A percentile compares a stretch with the other conserved stretches of the same genome.
Conservation (phyloP, 2,888 invertebrate genomes). For the Ormyrus nitidulus region DNA sequence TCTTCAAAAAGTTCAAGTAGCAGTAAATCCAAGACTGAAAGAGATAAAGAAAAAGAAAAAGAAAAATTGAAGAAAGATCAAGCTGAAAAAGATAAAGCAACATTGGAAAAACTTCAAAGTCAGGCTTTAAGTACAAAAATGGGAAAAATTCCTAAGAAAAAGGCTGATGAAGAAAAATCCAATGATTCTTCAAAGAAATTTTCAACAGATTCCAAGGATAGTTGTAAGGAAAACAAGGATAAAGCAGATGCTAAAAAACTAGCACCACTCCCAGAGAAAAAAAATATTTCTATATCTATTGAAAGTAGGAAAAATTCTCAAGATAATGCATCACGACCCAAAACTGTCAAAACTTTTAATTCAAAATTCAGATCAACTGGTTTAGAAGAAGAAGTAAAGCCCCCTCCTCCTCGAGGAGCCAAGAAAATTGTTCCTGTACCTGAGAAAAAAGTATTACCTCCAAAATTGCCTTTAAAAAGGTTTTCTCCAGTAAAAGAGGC, state of each 20-base stretch:
- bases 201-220: slow-evolving; percentile 71
- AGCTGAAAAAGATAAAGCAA: slow-evolving; percentile 83
- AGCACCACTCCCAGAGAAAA: slow-evolving; percentile 76
- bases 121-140: slow-evolving; percentile 83
- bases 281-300: slow-evolving; percentile 88
- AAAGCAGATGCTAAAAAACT: slow-evolving; percentile 73
- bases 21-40: slow-evolving; percentile 66
- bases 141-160: slow-evolving; percentile 87
- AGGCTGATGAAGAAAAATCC: slow-evolving; percentile 75
- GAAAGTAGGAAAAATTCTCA: slow-evolving; percentile 83
- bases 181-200: slow-evolving; percentile 66
- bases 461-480: slow-evolving; percentile 76
- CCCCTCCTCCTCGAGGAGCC: slow-evolving; percentile 86
- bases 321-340: slow-evolving; percentile 84
- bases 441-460: slow-evolving; percentile 72
- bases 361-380: slow-evolving; percentile 95
- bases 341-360: slow-evolving; percentile 94
- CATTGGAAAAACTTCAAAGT: slow-evolving; percentile 81
- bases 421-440: slow-evolving; percentile 77
- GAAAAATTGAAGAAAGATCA: slow-evolving; percentile 76
- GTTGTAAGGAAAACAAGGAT: slow-evolving; percentile 70
- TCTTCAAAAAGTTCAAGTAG: slow-evolving; percentile 62
- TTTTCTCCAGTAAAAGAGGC: slow-evolving; percentile 73
- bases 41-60: slow-evolving; percentile 75
- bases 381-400: slow-evolving; percentile 89